These are phyloP conservation scores for Pterocles gutturalis DNA, from an alignment of 2,113 vertebrate species.

Conservation along the genomic window DNA sequence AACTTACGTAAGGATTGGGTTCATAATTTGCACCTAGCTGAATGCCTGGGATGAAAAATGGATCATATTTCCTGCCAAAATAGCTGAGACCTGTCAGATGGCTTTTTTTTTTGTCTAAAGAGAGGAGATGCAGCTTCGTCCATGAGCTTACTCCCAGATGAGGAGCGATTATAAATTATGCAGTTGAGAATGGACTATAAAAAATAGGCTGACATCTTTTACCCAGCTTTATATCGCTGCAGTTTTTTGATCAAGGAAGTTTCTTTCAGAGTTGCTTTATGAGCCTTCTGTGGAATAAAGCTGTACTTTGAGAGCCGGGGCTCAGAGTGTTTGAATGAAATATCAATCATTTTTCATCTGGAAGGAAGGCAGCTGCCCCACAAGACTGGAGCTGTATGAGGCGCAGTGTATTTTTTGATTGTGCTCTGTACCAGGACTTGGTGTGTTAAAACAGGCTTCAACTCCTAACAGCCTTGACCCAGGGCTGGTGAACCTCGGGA, in stretches of 20 bases:
- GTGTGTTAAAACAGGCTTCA: background rate
- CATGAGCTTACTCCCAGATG: background rate
- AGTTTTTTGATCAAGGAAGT: background rate
- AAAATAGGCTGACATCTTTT: background rate
- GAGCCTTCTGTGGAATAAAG: background rate
- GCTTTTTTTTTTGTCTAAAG: background rate
- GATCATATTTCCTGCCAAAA: slow-evolving; percentile 26
- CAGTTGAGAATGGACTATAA: background rate
- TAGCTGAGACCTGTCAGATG: slow-evolving; percentile 18
- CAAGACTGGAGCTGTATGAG: background rate
- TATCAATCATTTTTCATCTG: background rate
- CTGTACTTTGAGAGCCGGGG: background rate
- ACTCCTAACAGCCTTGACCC: rapidly evolving
- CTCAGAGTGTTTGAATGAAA: background rate
- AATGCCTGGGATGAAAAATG: background rate
- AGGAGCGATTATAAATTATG: background rate
- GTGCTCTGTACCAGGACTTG: rapidly evolving
- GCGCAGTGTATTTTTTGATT: background rate
- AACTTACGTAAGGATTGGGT: background rate
- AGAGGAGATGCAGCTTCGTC: background rate
- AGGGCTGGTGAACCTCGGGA: background rate
- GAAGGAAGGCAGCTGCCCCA: background rate
- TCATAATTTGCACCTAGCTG: slow-evolving; percentile 35
- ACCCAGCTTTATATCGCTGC: background rate
- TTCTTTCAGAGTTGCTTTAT: background rate